phyloP scores from a whole-genome alignment of 2,113 vertebrate species.

The Thermophis baileyi region DNA sequence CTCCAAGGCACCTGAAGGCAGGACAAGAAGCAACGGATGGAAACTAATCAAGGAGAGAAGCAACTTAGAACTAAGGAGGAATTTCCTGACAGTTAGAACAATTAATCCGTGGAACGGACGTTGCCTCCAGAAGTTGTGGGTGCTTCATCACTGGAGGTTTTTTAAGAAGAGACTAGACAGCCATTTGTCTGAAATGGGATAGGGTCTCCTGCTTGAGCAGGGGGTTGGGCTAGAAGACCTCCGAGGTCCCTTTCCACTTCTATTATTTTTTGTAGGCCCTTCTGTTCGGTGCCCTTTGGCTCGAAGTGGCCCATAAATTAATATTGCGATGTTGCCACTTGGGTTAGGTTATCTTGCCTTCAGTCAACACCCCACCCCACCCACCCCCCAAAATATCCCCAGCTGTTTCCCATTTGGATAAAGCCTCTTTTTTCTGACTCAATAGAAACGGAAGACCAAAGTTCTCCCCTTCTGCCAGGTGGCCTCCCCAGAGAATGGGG shows the following conservation, averaged over 20 bases:
- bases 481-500: neutral
- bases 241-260: neutral
- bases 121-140: neutral
- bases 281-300: neutral
- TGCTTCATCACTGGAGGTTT: too few species aligned
- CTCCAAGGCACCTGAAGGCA: neutral
- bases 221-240: neutral
- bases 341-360: too few species aligned
- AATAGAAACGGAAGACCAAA: neutral
- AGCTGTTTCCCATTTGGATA: neutral
- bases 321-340: accelerated
- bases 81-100: neutral
- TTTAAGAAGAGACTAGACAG: too few species aligned
- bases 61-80: neutral
- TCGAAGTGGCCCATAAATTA: neutral
- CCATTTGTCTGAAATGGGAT: too few species aligned
- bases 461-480: neutral
- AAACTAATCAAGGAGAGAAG: neutral
- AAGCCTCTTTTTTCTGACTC: neutral
- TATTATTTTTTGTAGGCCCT: neutral
- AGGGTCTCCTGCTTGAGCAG: too few species aligned
- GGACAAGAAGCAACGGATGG: too few species aligned
- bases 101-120: neutral
- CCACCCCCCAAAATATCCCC: neutral
- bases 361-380: neutral